Percentiles rank a stretch among this genome's conserved stretches.
Conservation (phyloP, 2,113 vertebrate species). For the Rana temporaria region DNA sequence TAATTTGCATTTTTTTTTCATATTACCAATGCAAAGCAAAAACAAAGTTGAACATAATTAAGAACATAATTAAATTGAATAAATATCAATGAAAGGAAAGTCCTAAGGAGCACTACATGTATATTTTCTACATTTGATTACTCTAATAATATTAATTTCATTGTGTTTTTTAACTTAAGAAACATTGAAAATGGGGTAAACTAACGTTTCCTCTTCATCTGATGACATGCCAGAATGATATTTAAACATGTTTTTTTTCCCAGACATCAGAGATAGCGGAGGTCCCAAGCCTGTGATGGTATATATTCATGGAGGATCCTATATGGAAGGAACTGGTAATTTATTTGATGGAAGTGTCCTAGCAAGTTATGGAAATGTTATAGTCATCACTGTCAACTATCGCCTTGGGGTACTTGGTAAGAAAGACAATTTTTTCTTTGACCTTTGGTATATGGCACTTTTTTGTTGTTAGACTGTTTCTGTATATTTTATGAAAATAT, state of each 20-base stretch:
- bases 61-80: neutral
- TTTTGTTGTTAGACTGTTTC: slow-evolving; percentile 51
- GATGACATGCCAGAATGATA: slow-evolving; percentile 62
- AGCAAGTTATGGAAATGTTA: slow-evolving; percentile 99
- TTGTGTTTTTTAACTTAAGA: slow-evolving; percentile 73
- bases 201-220: slow-evolving; percentile 45
- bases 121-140: too few species aligned
- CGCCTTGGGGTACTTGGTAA: slow-evolving; percentile 98
- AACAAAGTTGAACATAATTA: too few species aligned
- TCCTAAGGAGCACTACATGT: too few species aligned
- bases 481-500: slow-evolving; percentile 38
- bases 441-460: slow-evolving; percentile 59
- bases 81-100: neutral
- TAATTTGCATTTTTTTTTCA: neutral
- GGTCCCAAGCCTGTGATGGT: slow-evolving; percentile 99
- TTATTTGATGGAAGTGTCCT: slow-evolving; percentile 99
- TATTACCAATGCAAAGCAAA: neutral
- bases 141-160: too few species aligned
- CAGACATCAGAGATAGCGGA: slow-evolving; percentile 99
- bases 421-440: slow-evolving; percentile 65
- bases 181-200: slow-evolving; percentile 65
- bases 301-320: slow-evolving; percentile 98
- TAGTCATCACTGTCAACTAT: slow-evolving; percentile 99
- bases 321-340: slow-evolving; percentile 99
- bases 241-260: slow-evolving; percentile 71